These are phyloP conservation scores for Coccyzus lansbergi DNA, from an alignment of 2,797 vertebrate species.

Conservation along the genomic window DNA sequence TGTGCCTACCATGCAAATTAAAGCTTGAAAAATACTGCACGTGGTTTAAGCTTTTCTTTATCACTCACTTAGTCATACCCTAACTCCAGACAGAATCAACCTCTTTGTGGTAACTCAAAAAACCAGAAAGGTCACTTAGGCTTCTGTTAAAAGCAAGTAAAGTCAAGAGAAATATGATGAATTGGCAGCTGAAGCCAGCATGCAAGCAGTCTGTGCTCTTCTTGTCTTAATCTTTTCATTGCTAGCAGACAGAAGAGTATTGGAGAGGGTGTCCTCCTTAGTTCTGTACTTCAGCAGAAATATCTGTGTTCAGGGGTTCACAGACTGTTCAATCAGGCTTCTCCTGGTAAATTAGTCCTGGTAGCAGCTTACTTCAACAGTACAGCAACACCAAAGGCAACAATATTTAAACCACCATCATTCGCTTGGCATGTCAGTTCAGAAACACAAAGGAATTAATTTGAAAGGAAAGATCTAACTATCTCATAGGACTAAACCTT, in stretches of 20 bases:
- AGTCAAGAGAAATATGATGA: not conserved
- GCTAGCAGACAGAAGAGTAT: not conserved
- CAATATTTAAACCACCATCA: not conserved
- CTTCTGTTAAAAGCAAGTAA: not conserved
- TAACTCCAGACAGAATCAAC: not conserved
- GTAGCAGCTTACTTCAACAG: not conserved
- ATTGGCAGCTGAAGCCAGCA: not conserved
- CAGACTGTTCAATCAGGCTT: not conserved
- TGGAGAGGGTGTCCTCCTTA: not conserved
- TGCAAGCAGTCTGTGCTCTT: not conserved
- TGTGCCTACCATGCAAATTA: not conserved
- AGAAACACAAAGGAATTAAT: not conserved
- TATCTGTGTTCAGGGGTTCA: not conserved
- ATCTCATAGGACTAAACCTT: not conserved
- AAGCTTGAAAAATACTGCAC: not conserved
- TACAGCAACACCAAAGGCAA: not conserved
- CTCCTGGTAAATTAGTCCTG: not conserved
- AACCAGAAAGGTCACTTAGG: not conserved
- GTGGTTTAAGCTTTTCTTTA: not conserved
- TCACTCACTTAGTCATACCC: not conserved
- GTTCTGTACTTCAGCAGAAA: not conserved
- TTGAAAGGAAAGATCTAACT: not conserved
- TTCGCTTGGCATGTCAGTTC: fast-evolving
- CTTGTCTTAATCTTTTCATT: not conserved
- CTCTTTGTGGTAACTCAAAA: not conserved